Percentiles rank a stretch among this genome's conserved stretches.
Conservation (phyloP, 2,113 vertebrate species). For the Oreochromis aureus region DNA sequence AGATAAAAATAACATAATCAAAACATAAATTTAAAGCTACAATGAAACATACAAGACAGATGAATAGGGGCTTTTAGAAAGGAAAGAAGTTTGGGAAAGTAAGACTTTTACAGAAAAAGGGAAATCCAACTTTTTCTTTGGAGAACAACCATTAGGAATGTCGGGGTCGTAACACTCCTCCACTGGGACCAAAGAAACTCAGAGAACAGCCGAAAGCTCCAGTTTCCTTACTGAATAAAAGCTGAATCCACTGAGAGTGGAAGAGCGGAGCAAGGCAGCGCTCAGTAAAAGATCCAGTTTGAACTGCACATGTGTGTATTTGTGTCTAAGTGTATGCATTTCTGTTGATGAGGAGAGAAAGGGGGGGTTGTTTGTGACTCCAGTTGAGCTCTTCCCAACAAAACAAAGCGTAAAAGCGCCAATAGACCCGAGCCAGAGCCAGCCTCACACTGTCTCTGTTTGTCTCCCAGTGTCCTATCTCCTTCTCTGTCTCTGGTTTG, state of each 20-base stretch:
- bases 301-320: background rate
- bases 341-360: conserved; percentile 30
- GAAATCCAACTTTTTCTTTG: conserved; percentile 18
- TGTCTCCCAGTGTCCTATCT: background rate
- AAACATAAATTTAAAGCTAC: background rate
- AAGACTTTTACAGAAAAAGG: background rate
- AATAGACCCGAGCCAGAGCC: conserved; percentile 39
- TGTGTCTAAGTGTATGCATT: background rate
- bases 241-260: background rate
- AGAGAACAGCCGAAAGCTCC: background rate
- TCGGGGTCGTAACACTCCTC: background rate
- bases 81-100: background rate
- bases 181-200: conserved; percentile 3
- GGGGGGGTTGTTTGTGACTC: conserved; percentile 52
- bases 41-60: background rate
- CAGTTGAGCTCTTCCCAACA: conserved; percentile 32
- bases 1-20: background rate
- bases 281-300: background rate
- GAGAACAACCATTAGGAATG: conserved; percentile 32
- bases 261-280: background rate
- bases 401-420: conserved; percentile 53
- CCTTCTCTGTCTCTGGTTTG: background rate
- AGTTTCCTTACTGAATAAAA: conserved; percentile 5
- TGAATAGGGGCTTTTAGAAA: background rate
- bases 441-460: conserved; percentile 50